Conservation (phyloP, 2,888 invertebrate species). For the Zygogramma bicolorata region DNA sequence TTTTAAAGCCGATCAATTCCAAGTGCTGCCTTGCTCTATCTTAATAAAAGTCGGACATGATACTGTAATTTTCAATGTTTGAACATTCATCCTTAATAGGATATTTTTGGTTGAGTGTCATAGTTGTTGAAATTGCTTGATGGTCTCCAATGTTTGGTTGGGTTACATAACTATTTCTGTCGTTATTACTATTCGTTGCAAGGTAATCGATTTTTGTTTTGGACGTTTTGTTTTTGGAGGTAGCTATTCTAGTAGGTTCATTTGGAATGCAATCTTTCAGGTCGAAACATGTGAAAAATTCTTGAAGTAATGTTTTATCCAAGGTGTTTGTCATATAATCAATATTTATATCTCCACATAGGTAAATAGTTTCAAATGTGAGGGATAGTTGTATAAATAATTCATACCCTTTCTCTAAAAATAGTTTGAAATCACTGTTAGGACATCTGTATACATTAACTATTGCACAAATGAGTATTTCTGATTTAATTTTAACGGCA, state of each 20-base stretch:
- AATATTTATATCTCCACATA: conserved; percentile 9
- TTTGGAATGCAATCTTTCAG: not conserved
- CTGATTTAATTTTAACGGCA: not conserved
- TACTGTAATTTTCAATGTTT: too few relatives aligned
- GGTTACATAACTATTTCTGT: not conserved
- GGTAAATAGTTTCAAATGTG: not conserved
- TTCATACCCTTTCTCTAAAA: conserved; percentile 1
- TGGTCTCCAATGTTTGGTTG: conserved; percentile 13
- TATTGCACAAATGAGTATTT: not conserved
- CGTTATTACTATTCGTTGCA: not conserved
- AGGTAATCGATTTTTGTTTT: conserved; percentile 4
- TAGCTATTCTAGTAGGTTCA: conserved; percentile 7
- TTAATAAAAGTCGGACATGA: too few relatives aligned
- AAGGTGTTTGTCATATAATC: conserved; percentile 1
- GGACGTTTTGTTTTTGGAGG: conserved; percentile 2
- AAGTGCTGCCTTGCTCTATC: too few relatives aligned
- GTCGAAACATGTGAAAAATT: conserved; percentile 6
- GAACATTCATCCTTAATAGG: not conserved
- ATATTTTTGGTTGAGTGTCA: not conserved
- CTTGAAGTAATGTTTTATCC: conserved; percentile 2
- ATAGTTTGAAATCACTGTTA: not conserved
- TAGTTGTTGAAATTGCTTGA: not conserved
- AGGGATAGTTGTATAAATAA: not conserved
- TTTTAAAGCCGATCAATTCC: too few relatives aligned
- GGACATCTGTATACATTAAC: conserved; percentile 2